phyloP scores from a whole-genome alignment of 1,140 invertebrate species.

The Triops longicaudatus region DNA sequence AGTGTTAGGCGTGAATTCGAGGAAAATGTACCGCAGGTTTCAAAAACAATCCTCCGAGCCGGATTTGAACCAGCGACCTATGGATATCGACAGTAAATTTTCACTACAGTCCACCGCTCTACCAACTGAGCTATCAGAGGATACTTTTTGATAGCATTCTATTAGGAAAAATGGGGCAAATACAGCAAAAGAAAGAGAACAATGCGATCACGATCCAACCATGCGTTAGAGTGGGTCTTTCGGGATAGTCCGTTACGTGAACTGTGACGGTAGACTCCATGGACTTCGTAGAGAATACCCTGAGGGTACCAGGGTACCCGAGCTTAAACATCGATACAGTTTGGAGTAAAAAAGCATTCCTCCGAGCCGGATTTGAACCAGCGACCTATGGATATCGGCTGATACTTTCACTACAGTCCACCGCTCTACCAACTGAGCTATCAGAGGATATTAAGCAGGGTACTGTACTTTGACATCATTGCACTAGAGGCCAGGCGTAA shows the following conservation, averaged over 20 bases:
- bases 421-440: conserved; percentile 74
- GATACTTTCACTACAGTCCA: conserved; percentile 56
- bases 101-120: neutral
- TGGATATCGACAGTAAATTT: neutral
- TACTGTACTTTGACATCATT: neutral
- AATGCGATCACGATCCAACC: too few relatives aligned
- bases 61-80: too few relatives aligned
- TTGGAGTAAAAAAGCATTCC: conserved; percentile 38
- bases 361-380: conserved; percentile 61
- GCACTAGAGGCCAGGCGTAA: too few relatives aligned
- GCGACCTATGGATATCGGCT: conserved; percentile 51
- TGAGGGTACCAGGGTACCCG: too few relatives aligned
- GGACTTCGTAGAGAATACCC: too few relatives aligned
- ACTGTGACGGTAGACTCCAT: too few relatives aligned
- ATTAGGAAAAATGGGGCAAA: neutral
- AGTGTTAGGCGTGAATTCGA: too few relatives aligned
- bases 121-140: neutral
- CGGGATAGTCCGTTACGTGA: too few relatives aligned
- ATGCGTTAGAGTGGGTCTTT: too few relatives aligned
- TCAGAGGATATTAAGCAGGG: conserved; percentile 34
- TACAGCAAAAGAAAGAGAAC: neutral
- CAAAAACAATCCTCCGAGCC: too few relatives aligned
- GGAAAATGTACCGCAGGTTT: too few relatives aligned
- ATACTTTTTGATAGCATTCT: neutral
- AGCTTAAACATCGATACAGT: too few relatives aligned